Conservation (phyloP, 1,140 invertebrate species). For the Popillia japonica region DNA sequence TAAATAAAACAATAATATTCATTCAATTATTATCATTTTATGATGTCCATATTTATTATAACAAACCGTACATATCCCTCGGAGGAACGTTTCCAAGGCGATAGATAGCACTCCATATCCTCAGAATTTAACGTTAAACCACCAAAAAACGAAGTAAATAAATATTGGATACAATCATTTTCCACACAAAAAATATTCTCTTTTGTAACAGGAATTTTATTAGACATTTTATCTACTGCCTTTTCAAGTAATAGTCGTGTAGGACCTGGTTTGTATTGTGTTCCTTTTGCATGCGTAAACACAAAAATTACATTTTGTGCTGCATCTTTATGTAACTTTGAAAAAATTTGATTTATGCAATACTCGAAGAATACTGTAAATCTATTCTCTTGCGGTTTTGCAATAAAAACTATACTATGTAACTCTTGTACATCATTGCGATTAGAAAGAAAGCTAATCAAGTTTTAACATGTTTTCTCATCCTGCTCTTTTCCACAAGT, state of each 20-base stretch:
- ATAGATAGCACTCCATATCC: neutral
- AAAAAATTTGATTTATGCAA: conserved; percentile 52
- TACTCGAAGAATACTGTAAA: conserved; percentile 50
- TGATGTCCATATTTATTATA: neutral
- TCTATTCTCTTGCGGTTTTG: conserved; percentile 50
- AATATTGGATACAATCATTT: conserved; percentile 53
- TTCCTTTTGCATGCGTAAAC: conserved; percentile 52
- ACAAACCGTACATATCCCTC: neutral
- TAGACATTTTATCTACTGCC: conserved; percentile 44
- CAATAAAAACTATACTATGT: conserved; percentile 54
- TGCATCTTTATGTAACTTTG: conserved; percentile 52
- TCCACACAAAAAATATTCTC: conserved; percentile 55
- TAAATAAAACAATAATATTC: neutral
- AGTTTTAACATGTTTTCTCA: conserved; percentile 51
- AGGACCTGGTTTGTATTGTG: conserved; percentile 50
- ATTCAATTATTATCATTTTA: too few relatives aligned
- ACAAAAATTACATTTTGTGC: conserved; percentile 53
- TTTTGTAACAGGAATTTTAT: conserved; percentile 46
- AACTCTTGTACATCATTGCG: conserved; percentile 48
- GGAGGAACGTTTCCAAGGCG: neutral
- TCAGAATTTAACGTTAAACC: neutral
- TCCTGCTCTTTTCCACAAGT: conserved; percentile 49
- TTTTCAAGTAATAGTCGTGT: conserved; percentile 48
- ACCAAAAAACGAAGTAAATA: conserved; percentile 44
- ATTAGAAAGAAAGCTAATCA: conserved; percentile 52